A percentile compares a stretch with the other conserved stretches of the same genome.
Evolutionary conservation across 2,888 invertebrate species (phyloP).

Genomic region (Tachina grossa): DNA sequence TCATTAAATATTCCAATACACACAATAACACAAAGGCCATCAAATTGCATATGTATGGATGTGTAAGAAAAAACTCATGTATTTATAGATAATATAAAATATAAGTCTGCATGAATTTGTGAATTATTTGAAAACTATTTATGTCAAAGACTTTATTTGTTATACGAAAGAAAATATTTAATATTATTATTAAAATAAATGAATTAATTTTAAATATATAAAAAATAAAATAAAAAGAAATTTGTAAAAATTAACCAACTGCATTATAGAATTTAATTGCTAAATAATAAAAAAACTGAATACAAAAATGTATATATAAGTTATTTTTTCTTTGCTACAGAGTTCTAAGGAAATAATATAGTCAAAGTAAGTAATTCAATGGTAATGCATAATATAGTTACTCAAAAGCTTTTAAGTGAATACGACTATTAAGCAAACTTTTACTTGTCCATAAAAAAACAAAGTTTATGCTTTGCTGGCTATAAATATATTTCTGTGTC

Average conservation of each 20-base stretch:
- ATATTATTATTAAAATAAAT: conserved; percentile 3
- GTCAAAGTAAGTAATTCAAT: too few species aligned
- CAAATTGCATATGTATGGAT: conserved; percentile 39
- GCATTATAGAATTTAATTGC: too few species aligned
- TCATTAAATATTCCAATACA: conserved; percentile 5
- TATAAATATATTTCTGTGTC: too few species aligned
- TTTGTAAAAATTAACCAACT: background rate
- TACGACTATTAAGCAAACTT: too few species aligned
- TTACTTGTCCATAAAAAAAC: too few species aligned
- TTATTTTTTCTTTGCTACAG: too few species aligned
- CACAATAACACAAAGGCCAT: conserved; percentile 23
- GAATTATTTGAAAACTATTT: conserved; percentile 31
- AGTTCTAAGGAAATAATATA: too few species aligned
- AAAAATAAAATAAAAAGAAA: background rate
- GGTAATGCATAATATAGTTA: too few species aligned
- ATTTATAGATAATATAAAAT: background rate
- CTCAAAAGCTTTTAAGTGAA: too few species aligned
- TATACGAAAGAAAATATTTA: conserved; percentile 15
- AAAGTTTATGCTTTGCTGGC: too few species aligned
- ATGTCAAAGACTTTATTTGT: conserved; percentile 17
- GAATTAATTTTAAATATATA: conserved; percentile 21
- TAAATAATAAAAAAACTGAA: background rate
- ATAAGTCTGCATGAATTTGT: conserved; percentile 3
- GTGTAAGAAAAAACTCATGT: background rate
- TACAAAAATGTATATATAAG: background rate